Base-by-base conservation (phyloP, 1,140 invertebrate species). In the Drosophila arawakana region DNA sequence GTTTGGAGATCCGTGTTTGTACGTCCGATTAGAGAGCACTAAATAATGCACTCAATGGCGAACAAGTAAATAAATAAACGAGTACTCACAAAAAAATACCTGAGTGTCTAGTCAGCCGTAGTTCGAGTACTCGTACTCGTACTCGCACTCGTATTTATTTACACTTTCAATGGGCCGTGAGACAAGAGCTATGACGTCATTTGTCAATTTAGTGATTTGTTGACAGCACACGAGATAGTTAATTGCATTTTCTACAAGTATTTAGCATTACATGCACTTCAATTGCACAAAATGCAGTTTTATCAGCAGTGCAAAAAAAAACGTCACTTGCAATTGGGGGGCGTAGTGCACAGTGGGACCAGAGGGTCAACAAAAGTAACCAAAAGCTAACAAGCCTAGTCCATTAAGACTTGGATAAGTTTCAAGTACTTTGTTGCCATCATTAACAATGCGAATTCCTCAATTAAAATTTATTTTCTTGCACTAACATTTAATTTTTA, bases 201-300 rank as follows among this genome's bases (percentile, higher is more conserved):
- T 85, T 73, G 83, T 86, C 82, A 86, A 82, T 66, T 63, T 55
- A 69, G 54, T 65, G 73, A 84, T 72, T 72, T 58, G 69, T 58
- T 72, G 69, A 72, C 69, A 58, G 69, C 44, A 37, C 52, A 49
- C 81, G 71, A 86, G 75, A 66, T 70, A 44, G 59, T 69, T 81
- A 61, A 78, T 66, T 84, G 78, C 78, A 81, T 78, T 74, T 81
- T 30, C 58, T 57, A 60, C 66, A 61, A 49, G 39, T 71, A 73
- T 76, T 83, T 68, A 75, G 75, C 80, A 57, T 65, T 43, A 62
- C 52, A 57, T 66, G 69, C 66, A 61, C 46, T 73, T 62, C 58
- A 57, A 47, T 65, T 71, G 25, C 25, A 25, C 86, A 78, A 65
- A 78, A 73, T 86, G 79, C 83, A 52, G 73, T 75, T 62, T 65